A percentile compares a stretch with the other conserved stretches of the same genome.
Conservation (phyloP, 1,140 invertebrate species). For the Cryptotermes secundus region DNA sequence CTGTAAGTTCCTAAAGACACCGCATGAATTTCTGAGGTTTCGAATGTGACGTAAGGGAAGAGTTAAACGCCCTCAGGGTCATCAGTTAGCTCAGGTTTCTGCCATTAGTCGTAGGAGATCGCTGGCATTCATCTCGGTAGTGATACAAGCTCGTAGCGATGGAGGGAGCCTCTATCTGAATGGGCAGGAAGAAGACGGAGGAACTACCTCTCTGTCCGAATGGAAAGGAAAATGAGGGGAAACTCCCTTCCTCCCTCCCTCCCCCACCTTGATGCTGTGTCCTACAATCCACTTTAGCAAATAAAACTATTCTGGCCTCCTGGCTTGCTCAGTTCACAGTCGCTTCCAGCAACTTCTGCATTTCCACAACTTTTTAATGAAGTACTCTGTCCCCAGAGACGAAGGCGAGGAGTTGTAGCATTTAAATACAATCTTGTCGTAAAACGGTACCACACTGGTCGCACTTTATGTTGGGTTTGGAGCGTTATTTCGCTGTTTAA, state of each 20-base stretch:
- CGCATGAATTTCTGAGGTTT: not conserved
- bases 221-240: too few relatives aligned
- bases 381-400: not conserved
- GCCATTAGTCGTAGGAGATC: not conserved
- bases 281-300: not conserved
- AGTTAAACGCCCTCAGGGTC: not conserved
- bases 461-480: not conserved
- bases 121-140: not conserved
- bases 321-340: not conserved
- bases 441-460: not conserved
- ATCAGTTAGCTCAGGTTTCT: not conserved
- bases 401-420: not conserved
- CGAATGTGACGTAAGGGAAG: not conserved
- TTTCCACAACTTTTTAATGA: conserved; percentile 3
- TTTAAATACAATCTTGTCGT: not conserved
- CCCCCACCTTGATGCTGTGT: not conserved
- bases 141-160: not conserved
- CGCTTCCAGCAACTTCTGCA: not conserved
- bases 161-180: not conserved
- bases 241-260: too few relatives aligned
- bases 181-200: not conserved
- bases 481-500: not conserved
- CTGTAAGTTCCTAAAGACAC: too few relatives aligned
- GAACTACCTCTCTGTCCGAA: not conserved
- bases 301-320: not conserved